Conservation (phyloP, 2,113 vertebrate species). For the Tychaedon coryphoeus region DNA sequence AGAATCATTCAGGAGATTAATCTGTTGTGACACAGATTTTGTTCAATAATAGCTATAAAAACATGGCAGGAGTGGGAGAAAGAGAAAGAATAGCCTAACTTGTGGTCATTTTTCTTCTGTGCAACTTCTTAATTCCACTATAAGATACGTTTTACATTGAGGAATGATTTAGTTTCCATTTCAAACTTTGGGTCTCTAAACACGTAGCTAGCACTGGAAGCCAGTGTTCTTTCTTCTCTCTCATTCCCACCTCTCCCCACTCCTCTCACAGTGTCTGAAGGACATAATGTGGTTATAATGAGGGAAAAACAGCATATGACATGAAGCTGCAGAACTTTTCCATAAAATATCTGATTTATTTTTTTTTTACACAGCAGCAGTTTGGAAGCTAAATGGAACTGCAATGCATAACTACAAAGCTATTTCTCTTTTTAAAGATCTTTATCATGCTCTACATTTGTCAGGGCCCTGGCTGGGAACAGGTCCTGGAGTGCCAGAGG, state of each 20-base stretch:
- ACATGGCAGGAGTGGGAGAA: background rate
- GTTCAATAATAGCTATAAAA: slow-evolving; percentile 15
- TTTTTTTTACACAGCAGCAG: background rate
- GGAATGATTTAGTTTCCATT: background rate
- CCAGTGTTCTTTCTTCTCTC: background rate
- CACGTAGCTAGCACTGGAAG: background rate
- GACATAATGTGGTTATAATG: background rate
- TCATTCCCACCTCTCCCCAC: background rate
- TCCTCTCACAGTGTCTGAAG: background rate
- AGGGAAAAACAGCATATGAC: fast-evolving
- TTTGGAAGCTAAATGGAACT: background rate
- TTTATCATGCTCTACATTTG: background rate
- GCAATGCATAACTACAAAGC: background rate
- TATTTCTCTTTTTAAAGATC: background rate
- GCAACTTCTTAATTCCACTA: background rate
- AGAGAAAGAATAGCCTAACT: background rate
- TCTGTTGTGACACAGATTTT: background rate
- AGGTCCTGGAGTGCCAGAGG: background rate
- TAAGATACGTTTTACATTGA: background rate
- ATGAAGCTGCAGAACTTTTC: background rate
- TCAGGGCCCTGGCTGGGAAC: background rate
- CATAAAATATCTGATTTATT: background rate
- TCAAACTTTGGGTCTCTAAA: background rate
- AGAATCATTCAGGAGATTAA: background rate
- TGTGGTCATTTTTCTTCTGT: background rate